Base-by-base conservation (phyloP, 2,888 invertebrate genomes). In the Agriopis aurantiaria region DNA sequence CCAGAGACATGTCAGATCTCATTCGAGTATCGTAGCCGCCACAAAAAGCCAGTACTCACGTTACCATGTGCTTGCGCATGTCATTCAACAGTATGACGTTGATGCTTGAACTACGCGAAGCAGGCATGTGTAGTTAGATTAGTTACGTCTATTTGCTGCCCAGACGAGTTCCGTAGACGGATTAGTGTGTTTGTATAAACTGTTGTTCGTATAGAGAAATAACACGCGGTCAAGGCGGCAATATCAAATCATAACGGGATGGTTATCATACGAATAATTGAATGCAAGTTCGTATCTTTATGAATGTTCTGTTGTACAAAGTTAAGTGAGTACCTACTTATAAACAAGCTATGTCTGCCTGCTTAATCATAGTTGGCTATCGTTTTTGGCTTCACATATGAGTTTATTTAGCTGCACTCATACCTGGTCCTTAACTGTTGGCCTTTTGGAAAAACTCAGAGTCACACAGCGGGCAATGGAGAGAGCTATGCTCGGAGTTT, bases 81-180 rank as follows among this genome's bases (percentile, higher is more conserved):
- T 88, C 92, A 91, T 91, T 91, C 90, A 91, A 88, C 85, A 75
- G 80, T 77, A 81, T 85, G 88, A 85, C 87, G 87, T 83, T 84
- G 84, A 80, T 82, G 65, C 78, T 76, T 82, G 82, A 85, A 82
- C 80, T 83, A 82, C 71, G 68, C 69, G 61, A 67, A 71, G 68
- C 74, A 56, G 59, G 76, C 74, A 68, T 80, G 79, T 80, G 80
- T 85, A 85, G 83, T 87, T 84, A 85, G 84, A 86, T 87, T 85
- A 79, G 86, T 85, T 85, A 85, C 84, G 86, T 87, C 80, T 84
- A 80, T 84, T 86, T 82, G 79, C 80, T 79, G 79, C 76, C 73
- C 79, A 85, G 83, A 84, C 85, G 72, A 82, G 85, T 85, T 85
- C 80, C 80, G 79, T 81, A 78, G 78, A 76, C 77, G 71, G 75